Evolutionary conservation across 2,797 vertebrate species (phyloP).

Genomic region (Artibeus jamaicensis): DNA sequence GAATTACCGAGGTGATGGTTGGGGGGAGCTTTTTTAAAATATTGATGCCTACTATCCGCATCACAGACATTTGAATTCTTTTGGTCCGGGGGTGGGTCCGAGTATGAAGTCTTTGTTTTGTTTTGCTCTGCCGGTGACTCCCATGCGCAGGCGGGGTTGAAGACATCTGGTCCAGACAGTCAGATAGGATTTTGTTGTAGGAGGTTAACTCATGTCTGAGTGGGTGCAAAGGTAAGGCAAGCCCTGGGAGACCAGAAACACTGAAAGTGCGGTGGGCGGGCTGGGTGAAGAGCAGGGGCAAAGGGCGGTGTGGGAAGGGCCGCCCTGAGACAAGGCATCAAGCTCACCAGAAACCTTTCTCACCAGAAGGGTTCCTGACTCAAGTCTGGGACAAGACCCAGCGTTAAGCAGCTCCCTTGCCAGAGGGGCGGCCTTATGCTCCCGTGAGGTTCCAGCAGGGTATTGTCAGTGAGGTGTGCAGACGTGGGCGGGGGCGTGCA

Average conservation of each 20-base stretch:
- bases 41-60: no score
- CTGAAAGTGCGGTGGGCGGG: background rate
- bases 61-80: background rate
- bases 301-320: background rate
- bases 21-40: background rate
- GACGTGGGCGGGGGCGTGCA: background rate
- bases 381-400: background rate
- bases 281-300: background rate
- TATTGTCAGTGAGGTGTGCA: background rate
- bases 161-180: background rate
- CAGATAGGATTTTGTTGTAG: background rate
- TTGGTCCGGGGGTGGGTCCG: background rate
- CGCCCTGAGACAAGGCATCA: background rate
- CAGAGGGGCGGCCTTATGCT: background rate
- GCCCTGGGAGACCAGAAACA: background rate
- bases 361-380: background rate
- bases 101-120: background rate
- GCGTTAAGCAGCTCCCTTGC: background rate
- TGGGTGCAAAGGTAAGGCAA: background rate
- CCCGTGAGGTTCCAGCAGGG: background rate
- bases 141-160: background rate
- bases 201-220: background rate
- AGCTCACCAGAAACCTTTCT: background rate
- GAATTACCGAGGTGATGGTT: background rate
- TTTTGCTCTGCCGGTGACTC: background rate